These are phyloP conservation scores for Ranitomeya imitator DNA, from an alignment of 2,113 vertebrate genomes.

Conservation along the genomic window DNA sequence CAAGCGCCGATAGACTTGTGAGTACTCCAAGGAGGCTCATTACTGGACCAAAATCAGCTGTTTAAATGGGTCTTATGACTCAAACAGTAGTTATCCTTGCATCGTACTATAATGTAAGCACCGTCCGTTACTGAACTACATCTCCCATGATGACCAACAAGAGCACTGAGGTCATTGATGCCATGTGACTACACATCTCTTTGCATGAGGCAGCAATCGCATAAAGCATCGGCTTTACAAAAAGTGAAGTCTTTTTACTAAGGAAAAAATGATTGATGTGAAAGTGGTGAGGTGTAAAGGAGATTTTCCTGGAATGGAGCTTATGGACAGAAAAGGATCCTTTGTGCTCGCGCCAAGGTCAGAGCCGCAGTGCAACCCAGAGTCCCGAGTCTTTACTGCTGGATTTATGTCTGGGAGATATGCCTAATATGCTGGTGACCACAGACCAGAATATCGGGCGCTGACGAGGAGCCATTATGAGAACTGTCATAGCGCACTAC, in stretches of 20 bases:
- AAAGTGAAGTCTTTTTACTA: constrained; percentile 1
- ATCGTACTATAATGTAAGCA: not conserved
- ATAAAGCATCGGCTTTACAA: not conserved
- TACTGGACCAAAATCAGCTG: too few relatives aligned
- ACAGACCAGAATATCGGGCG: constrained; percentile 60
- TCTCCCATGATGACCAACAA: not conserved
- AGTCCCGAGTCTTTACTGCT: constrained; percentile 62
- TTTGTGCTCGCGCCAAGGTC: constrained; percentile 60
- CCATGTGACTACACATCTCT: not conserved
- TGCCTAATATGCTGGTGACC: constrained; percentile 61
- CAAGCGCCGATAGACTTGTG: too few relatives aligned
- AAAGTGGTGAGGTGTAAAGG: constrained; percentile 37
- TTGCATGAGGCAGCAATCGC: constrained; percentile 46
- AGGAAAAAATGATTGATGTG: constrained; percentile 44
- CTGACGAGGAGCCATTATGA: constrained; percentile 54
- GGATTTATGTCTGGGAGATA: constrained; percentile 63
- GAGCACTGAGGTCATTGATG: not conserved
- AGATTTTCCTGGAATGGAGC: constrained; percentile 44
- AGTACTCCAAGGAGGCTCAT: too few relatives aligned
- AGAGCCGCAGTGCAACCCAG: constrained; percentile 27
- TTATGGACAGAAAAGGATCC: not conserved
- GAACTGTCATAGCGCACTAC: constrained; percentile 26
- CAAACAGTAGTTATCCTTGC: not conserved
- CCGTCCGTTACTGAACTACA: not conserved
- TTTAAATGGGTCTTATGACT: too few relatives aligned